phyloP scores from a whole-genome alignment of 2,797 vertebrate genomes.

The Poeciliopsis presidionis region DNA sequence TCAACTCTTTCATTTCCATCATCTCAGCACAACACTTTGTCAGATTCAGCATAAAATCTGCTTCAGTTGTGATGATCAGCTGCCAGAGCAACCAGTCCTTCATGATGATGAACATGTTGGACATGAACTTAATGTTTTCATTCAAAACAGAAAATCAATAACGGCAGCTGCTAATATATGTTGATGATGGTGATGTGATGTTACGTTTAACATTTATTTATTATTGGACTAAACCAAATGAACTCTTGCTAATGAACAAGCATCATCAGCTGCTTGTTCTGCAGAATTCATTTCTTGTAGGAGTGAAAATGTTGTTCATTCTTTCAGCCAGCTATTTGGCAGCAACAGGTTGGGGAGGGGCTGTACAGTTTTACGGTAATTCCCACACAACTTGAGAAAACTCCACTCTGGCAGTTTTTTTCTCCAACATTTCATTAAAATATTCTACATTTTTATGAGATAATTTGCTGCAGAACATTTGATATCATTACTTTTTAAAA shows the following conservation, averaged over 20 bases:
- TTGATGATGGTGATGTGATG: not conserved
- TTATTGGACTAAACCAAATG: not conserved
- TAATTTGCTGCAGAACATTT: not conserved
- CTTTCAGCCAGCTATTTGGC: not conserved
- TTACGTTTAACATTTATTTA: not conserved
- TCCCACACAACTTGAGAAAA: not conserved
- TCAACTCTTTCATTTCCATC: not conserved
- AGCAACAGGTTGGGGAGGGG: conserved; percentile 4
- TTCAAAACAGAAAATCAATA: not conserved
- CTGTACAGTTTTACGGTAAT: not conserved
- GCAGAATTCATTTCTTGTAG: not conserved
- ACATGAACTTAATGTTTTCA: not conserved
- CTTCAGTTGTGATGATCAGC: not conserved
- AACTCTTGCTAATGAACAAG: not conserved
- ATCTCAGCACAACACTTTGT: not conserved
- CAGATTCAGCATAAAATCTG: not conserved
- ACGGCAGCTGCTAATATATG: not conserved
- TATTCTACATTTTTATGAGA: not conserved
- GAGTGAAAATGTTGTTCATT: not conserved
- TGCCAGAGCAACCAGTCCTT: not conserved
- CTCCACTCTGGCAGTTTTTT: not conserved
- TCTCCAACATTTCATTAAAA: not conserved
- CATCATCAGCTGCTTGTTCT: not conserved
- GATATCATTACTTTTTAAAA: not conserved
- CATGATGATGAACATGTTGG: not conserved